Conservation (phyloP, 2,113 vertebrate genomes). For the Oxygymnocypris stewartii region DNA sequence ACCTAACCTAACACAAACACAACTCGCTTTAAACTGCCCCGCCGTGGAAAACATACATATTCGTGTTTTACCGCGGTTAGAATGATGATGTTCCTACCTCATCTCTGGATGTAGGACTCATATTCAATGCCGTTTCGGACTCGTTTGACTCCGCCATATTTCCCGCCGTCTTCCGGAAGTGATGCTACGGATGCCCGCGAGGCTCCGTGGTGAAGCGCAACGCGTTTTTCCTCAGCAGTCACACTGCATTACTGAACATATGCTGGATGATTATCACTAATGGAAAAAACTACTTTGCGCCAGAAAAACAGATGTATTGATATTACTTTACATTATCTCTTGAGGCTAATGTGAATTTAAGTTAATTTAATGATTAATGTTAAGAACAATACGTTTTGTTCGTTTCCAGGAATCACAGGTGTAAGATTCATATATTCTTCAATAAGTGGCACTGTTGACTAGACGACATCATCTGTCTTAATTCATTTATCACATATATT, state of each 20-base stretch:
- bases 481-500: not conserved
- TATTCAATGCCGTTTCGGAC: conserved; percentile 32
- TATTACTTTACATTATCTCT: not conserved
- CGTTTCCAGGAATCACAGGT: not conserved
- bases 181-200: conserved; percentile 46
- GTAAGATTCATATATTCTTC: not conserved
- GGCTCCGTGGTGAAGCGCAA: not conserved
- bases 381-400: not conserved
- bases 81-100: conserved; percentile 41
- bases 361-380: not conserved
- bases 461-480: not conserved
- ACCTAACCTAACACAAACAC: not conserved
- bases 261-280: not conserved
- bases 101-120: conserved; percentile 40
- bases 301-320: conserved; percentile 21
- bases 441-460: not conserved
- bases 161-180: conserved; percentile 41
- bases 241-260: not conserved
- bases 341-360: not conserved
- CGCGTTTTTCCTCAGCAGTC: conserved; percentile 8
- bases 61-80: too few relatives aligned
- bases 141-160: conserved; percentile 61
- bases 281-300: not conserved
- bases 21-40: not conserved
- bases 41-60: not conserved